Evolutionary conservation across 2,113 vertebrate species (phyloP).

Genomic region (Pristiophorus japonicus): DNA sequence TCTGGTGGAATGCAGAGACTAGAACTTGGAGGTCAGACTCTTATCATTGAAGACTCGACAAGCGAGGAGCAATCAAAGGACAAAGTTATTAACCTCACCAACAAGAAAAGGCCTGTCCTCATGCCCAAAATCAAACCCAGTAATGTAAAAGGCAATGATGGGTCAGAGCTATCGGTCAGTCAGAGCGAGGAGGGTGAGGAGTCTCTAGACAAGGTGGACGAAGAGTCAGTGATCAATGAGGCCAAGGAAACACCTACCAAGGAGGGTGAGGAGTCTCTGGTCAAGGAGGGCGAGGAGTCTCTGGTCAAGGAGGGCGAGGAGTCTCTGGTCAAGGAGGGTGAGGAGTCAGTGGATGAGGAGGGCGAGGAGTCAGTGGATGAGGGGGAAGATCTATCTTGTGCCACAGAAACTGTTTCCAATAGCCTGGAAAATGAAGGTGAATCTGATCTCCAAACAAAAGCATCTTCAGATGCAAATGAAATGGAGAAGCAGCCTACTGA

Average conservation of each 20-base stretch:
- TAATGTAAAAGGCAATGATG: background rate
- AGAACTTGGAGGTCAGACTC: conserved; percentile 61
- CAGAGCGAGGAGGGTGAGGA: background rate
- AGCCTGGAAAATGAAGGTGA: background rate
- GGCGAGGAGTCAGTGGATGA: background rate
- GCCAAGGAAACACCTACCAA: conserved; percentile 43
- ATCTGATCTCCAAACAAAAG: background rate
- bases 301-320: conserved; percentile 49
- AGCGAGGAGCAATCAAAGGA: background rate
- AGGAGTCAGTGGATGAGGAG: conserved; percentile 39
- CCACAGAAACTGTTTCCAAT: background rate
- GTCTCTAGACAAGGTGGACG: conserved; percentile 33
- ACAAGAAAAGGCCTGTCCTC: conserved; percentile 16
- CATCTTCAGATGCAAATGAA: conserved; percentile 15
- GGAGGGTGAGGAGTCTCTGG: background rate
- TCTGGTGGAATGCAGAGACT: conserved; percentile 75
- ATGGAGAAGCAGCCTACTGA: background rate
- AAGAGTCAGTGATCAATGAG: conserved; percentile 52
- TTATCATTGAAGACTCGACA: background rate
- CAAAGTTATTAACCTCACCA: background rate
- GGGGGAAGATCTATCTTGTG: conserved; percentile 41
- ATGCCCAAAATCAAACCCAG: background rate
- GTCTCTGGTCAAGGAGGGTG: conserved; percentile 42
- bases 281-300: conserved; percentile 45
- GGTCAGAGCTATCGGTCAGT: background rate